Base-by-base conservation (phyloP, 2,113 vertebrate species). In the Prinia subflava region DNA sequence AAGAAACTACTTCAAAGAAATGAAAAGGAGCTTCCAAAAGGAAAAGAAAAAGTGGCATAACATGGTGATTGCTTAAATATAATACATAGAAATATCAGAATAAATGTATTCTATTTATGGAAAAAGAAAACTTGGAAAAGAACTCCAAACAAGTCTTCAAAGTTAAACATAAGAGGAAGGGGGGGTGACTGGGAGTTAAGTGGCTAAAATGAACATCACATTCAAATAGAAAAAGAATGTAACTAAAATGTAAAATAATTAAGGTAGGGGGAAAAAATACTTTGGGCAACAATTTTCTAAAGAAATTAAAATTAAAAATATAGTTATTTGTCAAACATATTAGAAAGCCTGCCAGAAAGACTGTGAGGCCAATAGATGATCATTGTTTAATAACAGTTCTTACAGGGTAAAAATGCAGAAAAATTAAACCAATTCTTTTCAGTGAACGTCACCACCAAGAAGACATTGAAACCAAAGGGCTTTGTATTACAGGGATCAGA, bases 381-480 rank as follows among this genome's bases (percentile, higher is more conserved):
- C 13, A 28, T 49, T 53, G 57, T 78, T 94, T 85, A 85, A 87
- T 33, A 82, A 24, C 33, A 68, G 41, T 47, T 92, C 92, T 95
- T 60, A 59, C 31, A 76, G 60, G 78, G 37, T 39, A 91, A 95
- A 91, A 94, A 85, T 52, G 30, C n/a, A 75, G 69, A 82, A 91
- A 95, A 92, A 91, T 89, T 67, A 87, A 92, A 81, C 39, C 73
- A 91, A 83, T 94, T 83, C 33, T 92, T 95, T 90, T 86, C 64
- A 83, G 59, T 68, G 42, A 74, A 47, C 0, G 0, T 87, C 60
- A 78, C 23, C 56, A 83, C 14, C 11, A 70, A 74, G 73, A 59
- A 84, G 42, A 47, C 33, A 47, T 49, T 84, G 39, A 84, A 92
- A 83, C 28, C 64, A 89, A 64, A 92, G 46, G 33, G 60, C 42